Conservation (phyloP, 2,888 invertebrate genomes). For the Strigamia transsilvanica region DNA sequence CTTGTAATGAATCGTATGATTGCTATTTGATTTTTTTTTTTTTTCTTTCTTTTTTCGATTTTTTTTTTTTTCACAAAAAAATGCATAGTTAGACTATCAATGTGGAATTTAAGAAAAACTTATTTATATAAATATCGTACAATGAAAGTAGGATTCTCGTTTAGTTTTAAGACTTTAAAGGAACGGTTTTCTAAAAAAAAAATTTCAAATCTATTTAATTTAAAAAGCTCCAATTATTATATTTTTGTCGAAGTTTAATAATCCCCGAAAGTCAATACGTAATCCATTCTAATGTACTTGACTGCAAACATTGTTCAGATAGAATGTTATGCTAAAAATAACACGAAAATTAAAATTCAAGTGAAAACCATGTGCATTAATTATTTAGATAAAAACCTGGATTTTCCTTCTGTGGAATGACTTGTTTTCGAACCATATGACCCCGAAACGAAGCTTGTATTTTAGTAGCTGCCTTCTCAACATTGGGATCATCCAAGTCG, state of each 20-base stretch:
- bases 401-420: constrained; percentile 21
- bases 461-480: constrained; percentile 77
- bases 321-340: constrained; percentile 37
- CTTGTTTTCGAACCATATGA: constrained; percentile 82
- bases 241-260: not conserved
- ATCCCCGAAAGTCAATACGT: not conserved
- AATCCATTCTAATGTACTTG: not conserved
- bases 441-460: constrained; percentile 92
- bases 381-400: constrained; percentile 1
- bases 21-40: not conserved
- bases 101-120: constrained; percentile 19
- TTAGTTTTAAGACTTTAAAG: constrained; percentile 9
- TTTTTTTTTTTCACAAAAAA: not conserved
- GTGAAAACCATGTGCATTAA: not conserved
- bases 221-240: constrained; percentile 28
- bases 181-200: constrained; percentile 9
- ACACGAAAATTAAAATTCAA: not conserved
- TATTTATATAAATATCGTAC: constrained; percentile 7
- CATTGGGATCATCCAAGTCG: constrained; percentile 84
- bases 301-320: constrained; percentile 7
- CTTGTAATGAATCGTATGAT: not conserved
- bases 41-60: no score
- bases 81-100: constrained; percentile 7
- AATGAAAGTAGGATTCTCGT: constrained; percentile 2
- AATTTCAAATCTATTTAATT: constrained; percentile 1